Percentiles rank a stretch among this genome's conserved stretches.
Conservation (phyloP, 2,797 vertebrate species). For the Chaenodraco wilsoni region DNA sequence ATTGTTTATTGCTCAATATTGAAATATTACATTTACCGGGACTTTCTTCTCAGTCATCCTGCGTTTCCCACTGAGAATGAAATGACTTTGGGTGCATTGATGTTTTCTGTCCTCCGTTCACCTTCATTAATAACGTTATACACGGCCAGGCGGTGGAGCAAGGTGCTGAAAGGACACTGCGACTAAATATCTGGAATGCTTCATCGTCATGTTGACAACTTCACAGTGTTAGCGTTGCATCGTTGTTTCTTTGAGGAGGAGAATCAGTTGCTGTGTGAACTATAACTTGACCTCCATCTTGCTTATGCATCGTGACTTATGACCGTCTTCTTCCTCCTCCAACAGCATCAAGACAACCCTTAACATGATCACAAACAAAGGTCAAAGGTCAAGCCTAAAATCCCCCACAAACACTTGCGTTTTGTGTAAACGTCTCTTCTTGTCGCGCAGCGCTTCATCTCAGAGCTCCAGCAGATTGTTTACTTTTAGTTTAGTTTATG, state of each 20-base stretch:
- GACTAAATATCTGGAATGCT: background rate
- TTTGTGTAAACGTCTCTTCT: background rate
- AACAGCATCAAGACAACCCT: background rate
- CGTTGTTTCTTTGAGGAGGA: slow-evolving; percentile 2
- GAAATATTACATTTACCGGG: background rate
- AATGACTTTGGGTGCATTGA: background rate
- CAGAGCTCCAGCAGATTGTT: background rate
- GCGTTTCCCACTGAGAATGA: background rate
- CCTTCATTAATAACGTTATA: slow-evolving; percentile 17
- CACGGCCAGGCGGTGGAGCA: background rate
- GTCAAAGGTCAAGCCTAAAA: slow-evolving; percentile 13
- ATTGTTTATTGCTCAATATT: too few relatives aligned
- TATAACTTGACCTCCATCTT: background rate
- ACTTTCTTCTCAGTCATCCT: background rate
- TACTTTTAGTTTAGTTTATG: too few relatives aligned
- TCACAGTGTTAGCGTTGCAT: background rate
- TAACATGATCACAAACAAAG: background rate
- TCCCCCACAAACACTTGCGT: background rate
- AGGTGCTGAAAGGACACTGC: background rate
- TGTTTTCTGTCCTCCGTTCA: background rate
- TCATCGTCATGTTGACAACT: too few relatives aligned
- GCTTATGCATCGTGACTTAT: background rate
- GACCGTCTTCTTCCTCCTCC: background rate
- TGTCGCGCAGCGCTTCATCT: slow-evolving; percentile 3
- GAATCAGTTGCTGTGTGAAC: background rate